Base-by-base conservation (phyloP, 2,113 vertebrate species). In the Rana temporaria region DNA sequence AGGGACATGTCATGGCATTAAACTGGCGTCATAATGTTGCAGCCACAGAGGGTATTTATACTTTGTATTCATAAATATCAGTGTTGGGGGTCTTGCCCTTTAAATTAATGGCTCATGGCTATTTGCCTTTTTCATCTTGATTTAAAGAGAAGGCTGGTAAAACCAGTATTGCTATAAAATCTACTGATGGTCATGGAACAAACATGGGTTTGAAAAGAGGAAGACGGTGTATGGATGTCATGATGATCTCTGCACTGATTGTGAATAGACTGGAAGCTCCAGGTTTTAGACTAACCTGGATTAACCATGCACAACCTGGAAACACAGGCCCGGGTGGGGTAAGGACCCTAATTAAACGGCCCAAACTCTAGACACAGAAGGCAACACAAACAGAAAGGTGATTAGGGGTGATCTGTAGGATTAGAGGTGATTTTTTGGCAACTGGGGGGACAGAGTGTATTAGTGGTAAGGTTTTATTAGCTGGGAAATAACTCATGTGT, bases 281-380 rank as follows among this genome's bases (percentile, higher is more conserved):
- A 38, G 56, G 34, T 14, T 15, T 20, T 81, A 48, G 48, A 81
- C 59, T 32, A 20, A 48, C 69, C 57, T 63, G 55, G 52, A 32
- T 69, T 62, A 15, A 72, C 79, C 68, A 81, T 82, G 70, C 69
- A 74, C 48, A 81, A 63, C 62, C 24, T 65, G 79, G 79, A 48
- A 32, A 17, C 48, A 60, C 22, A 11, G 56, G 60, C 2, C 48
- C 42, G 74, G 60, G 60, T 38, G 19, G 56, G 74, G 22, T 16
- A 8, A 20, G 64, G 76, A 67, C 52, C 48, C 42, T 73, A 60
- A 62, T 6, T 53, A 63, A 82, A 67, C 12, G 71, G 53, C 60
- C 32, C 26, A 38, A 48, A 59, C 22, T 38, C 34, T 70, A 38
- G 20, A 22, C 20, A 70, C 68, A n/a, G 19, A 70, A 26, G n/a